Conservation (phyloP, 2,797 vertebrate genomes). For the Morelia viridis region DNA sequence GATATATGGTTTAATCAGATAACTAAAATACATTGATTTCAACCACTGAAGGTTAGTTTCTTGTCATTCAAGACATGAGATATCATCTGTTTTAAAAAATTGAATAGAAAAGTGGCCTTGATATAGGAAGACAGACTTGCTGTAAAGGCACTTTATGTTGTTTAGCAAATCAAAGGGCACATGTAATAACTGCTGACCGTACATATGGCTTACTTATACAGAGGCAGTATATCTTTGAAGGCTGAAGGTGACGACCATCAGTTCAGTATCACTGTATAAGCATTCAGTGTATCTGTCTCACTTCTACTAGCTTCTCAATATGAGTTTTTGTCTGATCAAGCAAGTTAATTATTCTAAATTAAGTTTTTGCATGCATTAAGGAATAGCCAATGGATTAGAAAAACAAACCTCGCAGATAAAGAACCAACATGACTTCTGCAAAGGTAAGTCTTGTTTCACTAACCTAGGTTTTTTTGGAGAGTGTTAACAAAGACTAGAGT, state of each 20-base stretch:
- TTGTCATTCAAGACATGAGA: neutral
- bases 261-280: neutral
- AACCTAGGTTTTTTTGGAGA: neutral
- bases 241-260: too few relatives aligned
- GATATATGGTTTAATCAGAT: neutral
- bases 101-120: neutral
- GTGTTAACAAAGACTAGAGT: neutral
- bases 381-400: neutral
- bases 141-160: neutral
- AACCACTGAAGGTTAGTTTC: neutral
- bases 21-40: neutral
- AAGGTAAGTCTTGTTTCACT: neutral
- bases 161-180: neutral
- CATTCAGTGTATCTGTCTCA: neutral
- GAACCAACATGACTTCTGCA: neutral
- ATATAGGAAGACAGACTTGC: neutral
- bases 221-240: neutral
- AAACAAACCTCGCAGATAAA: neutral
- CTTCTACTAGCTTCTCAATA: neutral
- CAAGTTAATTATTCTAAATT: neutral
- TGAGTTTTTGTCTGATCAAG: neutral
- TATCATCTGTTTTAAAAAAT: neutral
- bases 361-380: neutral
- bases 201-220: neutral
- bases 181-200: neutral